These are phyloP conservation scores for Callospermophilus lateralis DNA, from an alignment of 2,113 vertebrate species.

Conservation along the genomic window DNA sequence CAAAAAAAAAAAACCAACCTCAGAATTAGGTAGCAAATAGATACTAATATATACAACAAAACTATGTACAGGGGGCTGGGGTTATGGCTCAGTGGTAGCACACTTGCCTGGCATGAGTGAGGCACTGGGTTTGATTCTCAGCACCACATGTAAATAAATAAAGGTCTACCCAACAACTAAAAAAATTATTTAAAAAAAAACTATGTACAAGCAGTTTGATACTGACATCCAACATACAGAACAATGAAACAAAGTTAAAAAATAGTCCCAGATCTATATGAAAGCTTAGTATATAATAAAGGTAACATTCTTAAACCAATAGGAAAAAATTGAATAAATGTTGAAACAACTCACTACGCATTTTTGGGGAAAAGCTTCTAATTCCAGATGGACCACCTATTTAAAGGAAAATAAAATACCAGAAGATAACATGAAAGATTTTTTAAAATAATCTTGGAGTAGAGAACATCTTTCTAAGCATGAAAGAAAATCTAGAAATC, in stretches of 20 bases:
- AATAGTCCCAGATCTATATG: neutral
- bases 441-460: slow-evolving; percentile 25
- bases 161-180: too few relatives aligned
- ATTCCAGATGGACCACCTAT: neutral
- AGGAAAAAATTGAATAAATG: neutral
- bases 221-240: slow-evolving; percentile 21
- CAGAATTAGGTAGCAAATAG: neutral
- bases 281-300: slow-evolving; percentile 42
- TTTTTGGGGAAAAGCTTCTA: neutral
- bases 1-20: neutral
- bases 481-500: slow-evolving; percentile 55
- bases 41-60: slow-evolving; percentile 44
- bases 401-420: neutral
- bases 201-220: neutral
- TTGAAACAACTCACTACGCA: neutral
- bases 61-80: neutral
- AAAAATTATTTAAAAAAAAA: too few relatives aligned
- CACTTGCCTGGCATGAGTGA: too few relatives aligned
- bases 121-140: too few relatives aligned
- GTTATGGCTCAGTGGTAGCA: too few relatives aligned
- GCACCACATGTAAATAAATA: too few relatives aligned
- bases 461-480: slow-evolving; percentile 22
- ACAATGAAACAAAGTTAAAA: slow-evolving; percentile 2
- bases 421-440: neutral
- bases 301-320: neutral